phyloP scores from a whole-genome alignment of 2,113 vertebrate species.

The Marcusenius ussheri region DNA sequence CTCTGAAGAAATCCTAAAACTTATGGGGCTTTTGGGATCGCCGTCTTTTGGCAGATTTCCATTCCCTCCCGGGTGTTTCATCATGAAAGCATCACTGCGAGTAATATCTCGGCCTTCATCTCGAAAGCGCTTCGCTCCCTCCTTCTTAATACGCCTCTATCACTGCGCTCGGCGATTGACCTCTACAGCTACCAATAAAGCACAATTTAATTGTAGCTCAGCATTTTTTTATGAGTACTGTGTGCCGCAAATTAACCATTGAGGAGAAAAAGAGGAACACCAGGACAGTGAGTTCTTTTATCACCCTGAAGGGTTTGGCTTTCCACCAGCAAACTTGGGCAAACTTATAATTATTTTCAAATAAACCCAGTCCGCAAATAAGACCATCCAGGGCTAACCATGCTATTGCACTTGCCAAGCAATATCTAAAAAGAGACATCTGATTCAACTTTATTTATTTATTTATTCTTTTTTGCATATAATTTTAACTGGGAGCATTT shows the following conservation, averaged over 20 bases:
- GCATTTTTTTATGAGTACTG: slow-evolving; percentile 49
- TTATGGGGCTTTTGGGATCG: background rate
- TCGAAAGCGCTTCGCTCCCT: background rate
- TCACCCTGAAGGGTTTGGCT: background rate
- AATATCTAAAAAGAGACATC: background rate
- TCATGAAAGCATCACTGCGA: background rate
- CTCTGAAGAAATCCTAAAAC: background rate
- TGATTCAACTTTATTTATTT: background rate
- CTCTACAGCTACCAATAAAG: slow-evolving; percentile 49
- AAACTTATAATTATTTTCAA: slow-evolving; percentile 22
- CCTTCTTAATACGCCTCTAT: background rate
- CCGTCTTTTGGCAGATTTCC: background rate
- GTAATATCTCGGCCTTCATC: background rate
- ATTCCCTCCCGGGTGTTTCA: background rate
- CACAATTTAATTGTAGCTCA: slow-evolving; percentile 59
- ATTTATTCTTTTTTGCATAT: background rate
- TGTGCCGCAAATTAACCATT: slow-evolving; percentile 44
- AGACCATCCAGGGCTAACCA: background rate
- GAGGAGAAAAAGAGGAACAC: slow-evolving; percentile 30
- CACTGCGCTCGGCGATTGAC: slow-evolving; percentile 35
- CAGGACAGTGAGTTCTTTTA: background rate
- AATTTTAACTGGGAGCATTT: background rate
- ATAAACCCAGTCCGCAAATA: slow-evolving; percentile 1
- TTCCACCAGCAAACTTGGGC: slow-evolving; percentile 10
- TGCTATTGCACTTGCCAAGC: background rate